Evolutionary conservation across 2,113 vertebrate species (phyloP).

Genomic region (Rhinopithecus roxellana): DNA sequence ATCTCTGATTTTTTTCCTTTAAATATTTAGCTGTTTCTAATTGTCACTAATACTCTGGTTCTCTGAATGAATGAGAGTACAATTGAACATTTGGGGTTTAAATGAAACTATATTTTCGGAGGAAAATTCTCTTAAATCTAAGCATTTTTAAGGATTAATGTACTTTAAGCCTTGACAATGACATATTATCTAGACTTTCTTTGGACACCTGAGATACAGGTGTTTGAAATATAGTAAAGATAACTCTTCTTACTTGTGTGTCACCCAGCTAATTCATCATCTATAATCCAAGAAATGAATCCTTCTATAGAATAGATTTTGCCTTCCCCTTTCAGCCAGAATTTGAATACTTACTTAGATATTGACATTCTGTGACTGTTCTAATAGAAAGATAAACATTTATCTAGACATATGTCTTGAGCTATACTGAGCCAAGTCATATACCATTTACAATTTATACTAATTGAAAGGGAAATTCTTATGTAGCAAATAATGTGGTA

Average conservation of each 20-base stretch:
- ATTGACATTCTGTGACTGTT: neutral
- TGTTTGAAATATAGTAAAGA: neutral
- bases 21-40: neutral
- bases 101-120: neutral
- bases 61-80: neutral
- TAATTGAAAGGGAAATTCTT: neutral
- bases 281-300: neutral
- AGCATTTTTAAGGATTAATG: conserved; percentile 6
- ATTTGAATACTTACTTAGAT: conserved; percentile 7
- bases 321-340: neutral
- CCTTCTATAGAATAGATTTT: neutral
- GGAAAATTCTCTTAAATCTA: neutral
- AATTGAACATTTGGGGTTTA: neutral
- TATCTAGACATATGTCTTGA: neutral
- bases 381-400: conserved; percentile 23
- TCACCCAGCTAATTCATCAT: neutral
- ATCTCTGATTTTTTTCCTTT: neutral
- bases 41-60: neutral
- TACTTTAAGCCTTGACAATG: neutral
- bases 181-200: neutral
- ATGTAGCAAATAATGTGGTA: neutral
- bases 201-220: neutral
- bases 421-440: neutral
- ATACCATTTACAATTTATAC: neutral
- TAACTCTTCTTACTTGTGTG: neutral